A percentile compares a stretch with the other conserved stretches of the same genome.
Evolutionary conservation across 2,113 vertebrate genomes (phyloP).

Genomic region (Phoenicopterus ruber): DNA sequence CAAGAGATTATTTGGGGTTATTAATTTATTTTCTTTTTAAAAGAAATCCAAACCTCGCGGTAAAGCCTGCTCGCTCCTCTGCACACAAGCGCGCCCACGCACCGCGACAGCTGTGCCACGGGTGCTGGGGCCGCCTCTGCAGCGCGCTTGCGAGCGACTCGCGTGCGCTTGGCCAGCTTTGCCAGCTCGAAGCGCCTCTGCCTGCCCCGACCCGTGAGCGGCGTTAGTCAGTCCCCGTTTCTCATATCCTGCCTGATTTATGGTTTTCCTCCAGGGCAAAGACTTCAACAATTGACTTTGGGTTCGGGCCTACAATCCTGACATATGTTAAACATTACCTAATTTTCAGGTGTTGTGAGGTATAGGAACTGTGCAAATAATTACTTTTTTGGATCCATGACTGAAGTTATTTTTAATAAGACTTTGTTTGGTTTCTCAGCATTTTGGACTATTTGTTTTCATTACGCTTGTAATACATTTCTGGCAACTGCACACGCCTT

Average conservation of each 20-base stretch:
- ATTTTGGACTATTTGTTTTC: conserved; percentile 40
- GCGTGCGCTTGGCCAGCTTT: not conserved
- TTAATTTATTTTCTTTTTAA: not conserved
- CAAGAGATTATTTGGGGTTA: not conserved
- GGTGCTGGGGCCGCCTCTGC: not conserved
- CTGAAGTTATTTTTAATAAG: conserved; percentile 40
- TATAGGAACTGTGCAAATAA: conserved; percentile 33
- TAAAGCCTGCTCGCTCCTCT: not conserved
- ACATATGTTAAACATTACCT: conserved; percentile 55
- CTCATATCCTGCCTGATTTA: conserved; percentile 55
- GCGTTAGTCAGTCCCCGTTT: not conserved
- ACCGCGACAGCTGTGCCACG: fast-evolving
- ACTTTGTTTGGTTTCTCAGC: conserved; percentile 33
- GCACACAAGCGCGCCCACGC: fast-evolving
- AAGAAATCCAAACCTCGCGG: not conserved
- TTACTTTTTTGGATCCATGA: conserved; percentile 17
- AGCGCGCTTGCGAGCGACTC: fast-evolving
- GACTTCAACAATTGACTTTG: conserved; percentile 30
- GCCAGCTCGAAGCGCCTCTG: not conserved
- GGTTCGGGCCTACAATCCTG: conserved; percentile 9
- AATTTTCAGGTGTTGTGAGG: conserved; percentile 51
- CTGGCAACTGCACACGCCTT: not conserved
- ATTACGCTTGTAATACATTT: conserved; percentile 37
- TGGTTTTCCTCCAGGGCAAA: conserved; percentile 49
- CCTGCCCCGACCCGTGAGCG: not conserved